Base-by-base conservation (phyloP, 1,140 invertebrate genomes). In the Calliopsis andreniformis region DNA sequence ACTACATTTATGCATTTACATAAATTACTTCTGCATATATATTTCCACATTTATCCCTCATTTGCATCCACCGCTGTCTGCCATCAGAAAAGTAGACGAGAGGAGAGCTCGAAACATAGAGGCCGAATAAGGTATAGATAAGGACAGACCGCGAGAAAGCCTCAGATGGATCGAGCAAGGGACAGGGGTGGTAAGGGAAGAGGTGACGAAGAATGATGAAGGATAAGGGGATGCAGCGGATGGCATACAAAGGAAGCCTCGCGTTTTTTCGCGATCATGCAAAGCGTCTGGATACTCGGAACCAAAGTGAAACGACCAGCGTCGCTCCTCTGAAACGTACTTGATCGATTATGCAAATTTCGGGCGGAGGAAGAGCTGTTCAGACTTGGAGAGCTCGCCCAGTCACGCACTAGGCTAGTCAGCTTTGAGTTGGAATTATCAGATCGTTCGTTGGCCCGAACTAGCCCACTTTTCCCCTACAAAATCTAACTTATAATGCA, bases 331-430 rank as follows among this genome's bases (percentile, higher is more conserved):
- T 25, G 18, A 4, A 51, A 59, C 28, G 59, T 68, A 63, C 51
- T 72, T 81, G 58, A 78, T 81, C 76, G 76, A 78, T 61, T 73
- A 72, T 73, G 70, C 8, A 78, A 78, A 78, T 73, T 75, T 66
- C 56, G 32, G 16, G 39, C 51, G 47, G 35, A 62, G 45, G 61
- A 47, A 43, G 62, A 59, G 61, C 61, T 32, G 16, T 53, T 64
- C 76, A 73, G 61, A 66, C 55, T 43, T 56, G 14, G 61, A 59
- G 55, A 8, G 59, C 23, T 49, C 30, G 68, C 59, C 14, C 70
- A 7, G 62, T 75, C 69, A 78, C 70, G 76, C 69, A 66, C 62
- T 16, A 12, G 30, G 2, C 25, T 28, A 14, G 32, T 35, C 62
- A 18, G 32, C 61, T 69, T 61, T 35, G n/a, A 32, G 62, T 18